Conservation (phyloP, 2,113 vertebrate species). For the Hystrix brachyura region DNA sequence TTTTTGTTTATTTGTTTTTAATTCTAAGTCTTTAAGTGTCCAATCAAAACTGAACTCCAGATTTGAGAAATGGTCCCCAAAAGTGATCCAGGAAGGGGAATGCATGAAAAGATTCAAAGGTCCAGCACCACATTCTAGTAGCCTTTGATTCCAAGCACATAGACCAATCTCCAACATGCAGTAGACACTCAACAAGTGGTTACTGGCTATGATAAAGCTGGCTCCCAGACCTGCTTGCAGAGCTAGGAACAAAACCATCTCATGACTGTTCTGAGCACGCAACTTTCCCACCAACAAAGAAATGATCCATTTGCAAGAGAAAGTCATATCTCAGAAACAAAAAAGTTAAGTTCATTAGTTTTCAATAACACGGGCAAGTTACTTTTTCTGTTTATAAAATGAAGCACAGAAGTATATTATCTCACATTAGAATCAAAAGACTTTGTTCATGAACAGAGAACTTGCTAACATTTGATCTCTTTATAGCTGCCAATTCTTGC, state of each 20-base stretch:
- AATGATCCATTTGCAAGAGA: background rate
- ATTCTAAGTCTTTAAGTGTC: background rate
- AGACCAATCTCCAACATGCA: background rate
- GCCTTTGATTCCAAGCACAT: background rate
- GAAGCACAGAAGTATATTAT: background rate
- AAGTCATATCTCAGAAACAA: background rate
- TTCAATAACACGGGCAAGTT: background rate
- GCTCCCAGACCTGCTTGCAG: background rate
- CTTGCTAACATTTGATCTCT: slow-evolving; percentile 92
- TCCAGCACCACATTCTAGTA: background rate
- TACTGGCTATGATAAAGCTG: background rate
- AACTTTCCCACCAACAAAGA: background rate
- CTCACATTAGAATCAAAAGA: background rate
- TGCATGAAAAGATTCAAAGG: background rate
- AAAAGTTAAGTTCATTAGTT: background rate
- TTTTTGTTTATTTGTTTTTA: background rate
- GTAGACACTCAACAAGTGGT: background rate
- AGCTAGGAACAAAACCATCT: background rate
- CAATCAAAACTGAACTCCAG: background rate
- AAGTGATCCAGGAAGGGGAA: background rate
- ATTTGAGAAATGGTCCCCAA: background rate
- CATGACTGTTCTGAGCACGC: background rate
- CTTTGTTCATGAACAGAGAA: background rate
- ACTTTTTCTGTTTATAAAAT: background rate
- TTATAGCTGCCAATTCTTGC: slow-evolving; percentile 94